phyloP scores from a whole-genome alignment of 2,797 vertebrate genomes.

The Microctenopoma steveboyesi region DNA sequence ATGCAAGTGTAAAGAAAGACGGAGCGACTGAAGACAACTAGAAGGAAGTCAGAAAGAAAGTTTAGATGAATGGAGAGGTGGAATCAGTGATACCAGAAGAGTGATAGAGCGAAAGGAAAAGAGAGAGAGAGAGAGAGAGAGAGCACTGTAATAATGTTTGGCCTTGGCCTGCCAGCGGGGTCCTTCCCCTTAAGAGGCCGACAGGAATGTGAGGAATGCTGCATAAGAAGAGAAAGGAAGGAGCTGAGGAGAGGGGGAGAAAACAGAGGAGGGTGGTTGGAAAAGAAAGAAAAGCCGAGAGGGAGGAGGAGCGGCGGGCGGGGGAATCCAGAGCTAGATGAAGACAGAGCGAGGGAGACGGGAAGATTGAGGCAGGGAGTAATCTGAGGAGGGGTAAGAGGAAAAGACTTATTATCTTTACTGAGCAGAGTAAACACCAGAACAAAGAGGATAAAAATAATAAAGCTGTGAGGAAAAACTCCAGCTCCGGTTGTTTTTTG shows the following conservation, averaged over 20 bases:
- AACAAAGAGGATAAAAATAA: constrained; percentile 67
- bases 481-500: constrained; percentile 30
- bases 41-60: background rate
- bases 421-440: constrained; percentile 63
- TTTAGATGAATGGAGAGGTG: constrained; percentile 10
- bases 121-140: constrained; percentile 25
- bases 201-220: constrained; percentile 83
- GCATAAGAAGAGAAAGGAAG: constrained; percentile 71
- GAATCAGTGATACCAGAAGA: constrained; percentile 13
- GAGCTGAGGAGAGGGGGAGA: constrained; percentile 66
- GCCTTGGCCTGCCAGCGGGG: constrained; percentile 79
- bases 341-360: constrained; percentile 41
- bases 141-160: constrained; percentile 77
- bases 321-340: constrained; percentile 37
- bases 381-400: constrained; percentile 61
- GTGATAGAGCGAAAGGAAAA: constrained; percentile 16
- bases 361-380: constrained; percentile 50
- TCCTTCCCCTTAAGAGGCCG: constrained; percentile 82
- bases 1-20: constrained; percentile 1
- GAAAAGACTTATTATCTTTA: constrained; percentile 64
- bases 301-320: constrained; percentile 10
- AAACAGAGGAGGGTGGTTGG: constrained; percentile 50
- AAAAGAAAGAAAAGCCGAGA: constrained; percentile 53
- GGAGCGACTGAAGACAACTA: background rate
- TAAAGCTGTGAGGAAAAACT: constrained; percentile 41